Evolutionary conservation across 2,888 invertebrate genomes (phyloP), one percentile per base, ranked within the genome.

Genomic region (Cartodere bifasciata): DNA sequence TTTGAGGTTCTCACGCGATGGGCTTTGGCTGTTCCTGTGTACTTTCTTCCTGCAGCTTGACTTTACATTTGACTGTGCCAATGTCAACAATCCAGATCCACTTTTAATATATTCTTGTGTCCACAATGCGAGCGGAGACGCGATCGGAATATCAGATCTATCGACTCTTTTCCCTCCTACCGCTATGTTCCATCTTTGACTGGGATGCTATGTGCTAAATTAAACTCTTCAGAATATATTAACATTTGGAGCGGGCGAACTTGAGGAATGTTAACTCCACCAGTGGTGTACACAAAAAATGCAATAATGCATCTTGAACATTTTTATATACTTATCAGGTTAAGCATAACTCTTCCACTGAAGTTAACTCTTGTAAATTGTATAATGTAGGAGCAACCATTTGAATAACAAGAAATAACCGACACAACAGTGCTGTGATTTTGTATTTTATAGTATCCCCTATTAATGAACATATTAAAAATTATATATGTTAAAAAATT

Each of bases 201-300:
- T 45, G 47, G 46, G 43, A 47, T 53, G 59, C 58, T 58, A 59
- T 58, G 59, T 57, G 59, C 58, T 59, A 58, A 59, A 59, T 59
- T 59, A 59, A 58, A 58, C 58, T 59, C 56, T 54, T 56, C 56
- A 49, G 58, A 59, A 58, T 59, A 59, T 59, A 59, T 59, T 59
- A 59, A 59, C 58, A 57, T 59, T 58, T 53, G 52, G 52, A 55
- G 49, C 50, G 50, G 28, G 31, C 27, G 31, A 28, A 35, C 28
- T 35, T 30, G 24, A 30, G 35, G 35, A 35, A 35, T 35, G 22
- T 21, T 26, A 16, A 28, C 34, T 24, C 21, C n/a, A n/a, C n/a
- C n/a, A n/a, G n/a, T n/a, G n/a, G n/a, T n/a, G n/a, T n/a, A n/a
- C n/a, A n/a, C n/a, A n/a, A n/a, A n/a, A n/a, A n/a, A n/a, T n/a